Conservation (phyloP, 2,797 vertebrate genomes). For the Oceanodroma leucorhoa region DNA sequence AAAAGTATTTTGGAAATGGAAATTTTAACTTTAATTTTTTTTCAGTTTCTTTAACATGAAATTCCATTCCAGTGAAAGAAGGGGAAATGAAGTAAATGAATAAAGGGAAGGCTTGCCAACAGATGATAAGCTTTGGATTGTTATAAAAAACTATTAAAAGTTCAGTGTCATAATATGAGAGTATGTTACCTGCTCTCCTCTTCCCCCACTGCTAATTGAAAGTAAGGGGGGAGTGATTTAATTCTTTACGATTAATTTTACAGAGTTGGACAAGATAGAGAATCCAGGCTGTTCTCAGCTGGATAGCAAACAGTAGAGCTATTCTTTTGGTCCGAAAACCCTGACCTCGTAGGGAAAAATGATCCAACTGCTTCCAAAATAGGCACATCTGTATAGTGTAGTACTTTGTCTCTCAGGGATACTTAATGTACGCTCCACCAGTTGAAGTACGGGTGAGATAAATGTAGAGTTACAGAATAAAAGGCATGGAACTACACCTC, state of each 20-base stretch:
- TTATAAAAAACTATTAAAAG: not conserved
- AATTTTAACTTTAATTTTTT: not conserved
- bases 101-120: constrained; percentile 1
- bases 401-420: constrained; percentile 16
- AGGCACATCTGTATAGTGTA: constrained; percentile 56
- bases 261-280: not conserved
- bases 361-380: constrained; percentile 56
- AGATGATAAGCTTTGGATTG: not conserved
- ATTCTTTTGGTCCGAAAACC: constrained; percentile 42
- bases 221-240: not conserved
- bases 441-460: not conserved
- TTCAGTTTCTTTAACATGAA: not conserved
- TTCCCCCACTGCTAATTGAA: not conserved
- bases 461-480: not conserved
- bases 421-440: not conserved
- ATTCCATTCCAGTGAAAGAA: constrained; percentile 16
- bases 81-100: constrained; percentile 11
- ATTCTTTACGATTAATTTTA: not conserved
- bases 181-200: not conserved
- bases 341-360: constrained; percentile 41
- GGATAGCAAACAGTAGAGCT: constrained; percentile 52
- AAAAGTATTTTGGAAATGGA: not conserved
- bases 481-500: not conserved
- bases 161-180: not conserved
- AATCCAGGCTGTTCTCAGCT: constrained; percentile 47